phyloP scores from a whole-genome alignment of 2,888 invertebrate genomes.

The Nemurella pictetii region DNA sequence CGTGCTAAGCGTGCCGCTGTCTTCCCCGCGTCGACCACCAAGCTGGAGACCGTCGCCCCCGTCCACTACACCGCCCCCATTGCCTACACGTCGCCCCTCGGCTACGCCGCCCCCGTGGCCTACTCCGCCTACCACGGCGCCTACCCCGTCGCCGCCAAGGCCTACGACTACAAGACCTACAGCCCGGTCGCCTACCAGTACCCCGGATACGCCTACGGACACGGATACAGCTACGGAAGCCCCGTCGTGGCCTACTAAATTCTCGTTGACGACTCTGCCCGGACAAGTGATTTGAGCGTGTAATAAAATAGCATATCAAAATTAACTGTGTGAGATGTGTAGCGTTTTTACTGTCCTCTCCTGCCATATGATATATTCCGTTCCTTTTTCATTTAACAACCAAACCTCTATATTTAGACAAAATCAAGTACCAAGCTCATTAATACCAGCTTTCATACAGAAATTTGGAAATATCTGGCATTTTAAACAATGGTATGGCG shows the following conservation, averaged over 20 bases:
- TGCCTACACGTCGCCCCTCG: slow-evolving; percentile 37
- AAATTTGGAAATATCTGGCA: no score
- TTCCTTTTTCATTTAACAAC: no score
- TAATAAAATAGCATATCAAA: slow-evolving; percentile 30
- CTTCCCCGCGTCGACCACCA: slow-evolving; percentile 14
- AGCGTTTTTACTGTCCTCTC: no score
- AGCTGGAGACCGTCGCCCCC: slow-evolving; percentile 36
- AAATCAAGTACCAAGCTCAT: no score
- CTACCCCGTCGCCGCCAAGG: slow-evolving; percentile 22
- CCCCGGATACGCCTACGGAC: slow-evolving; percentile 23
- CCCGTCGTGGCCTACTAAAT: slow-evolving; percentile 36
- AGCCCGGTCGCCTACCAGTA: slow-evolving; percentile 28
- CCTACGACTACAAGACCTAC: slow-evolving; percentile 36
- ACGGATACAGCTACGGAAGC: slow-evolving; percentile 37
- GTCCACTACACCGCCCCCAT: slow-evolving; percentile 38
- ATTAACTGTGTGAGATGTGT: no score
- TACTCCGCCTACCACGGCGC: slow-evolving; percentile 20
- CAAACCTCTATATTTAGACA: no score
- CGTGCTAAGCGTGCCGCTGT: slow-evolving; percentile 38
- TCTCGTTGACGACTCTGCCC: slow-evolving; percentile 23
- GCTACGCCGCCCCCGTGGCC: slow-evolving; percentile 37
- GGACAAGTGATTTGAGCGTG: slow-evolving; percentile 15
- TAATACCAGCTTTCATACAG: no score
- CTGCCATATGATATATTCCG: no score
- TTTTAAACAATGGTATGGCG: no score